These are phyloP conservation scores for Dicerorhinus sumatrensis DNA, from an alignment of 2,113 vertebrate species.

Conservation along the genomic window DNA sequence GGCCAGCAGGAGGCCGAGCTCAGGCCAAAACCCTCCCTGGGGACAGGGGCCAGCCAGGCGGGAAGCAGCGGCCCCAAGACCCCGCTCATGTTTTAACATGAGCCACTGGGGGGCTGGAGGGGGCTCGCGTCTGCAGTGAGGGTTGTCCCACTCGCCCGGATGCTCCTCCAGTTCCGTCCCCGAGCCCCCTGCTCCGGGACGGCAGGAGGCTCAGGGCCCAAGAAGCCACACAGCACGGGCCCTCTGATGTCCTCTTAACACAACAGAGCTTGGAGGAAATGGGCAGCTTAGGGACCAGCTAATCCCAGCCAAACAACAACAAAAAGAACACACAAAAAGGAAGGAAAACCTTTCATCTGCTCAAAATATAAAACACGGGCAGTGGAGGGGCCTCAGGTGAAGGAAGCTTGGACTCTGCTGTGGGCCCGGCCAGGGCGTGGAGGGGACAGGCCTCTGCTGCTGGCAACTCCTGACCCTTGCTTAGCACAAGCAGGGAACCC, in stretches of 20 bases:
- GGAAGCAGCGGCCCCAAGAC: neutral
- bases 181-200: neutral
- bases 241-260: constrained; percentile 39
- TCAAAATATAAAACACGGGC: constrained; percentile 60
- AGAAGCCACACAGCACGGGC: neutral
- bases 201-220: neutral
- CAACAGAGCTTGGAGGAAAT: constrained; percentile 65
- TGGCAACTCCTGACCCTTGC: neutral
- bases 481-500: neutral
- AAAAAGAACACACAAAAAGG: constrained; percentile 10
- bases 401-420: neutral
- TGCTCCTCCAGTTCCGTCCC: neutral
- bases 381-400: neutral
- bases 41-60: neutral
- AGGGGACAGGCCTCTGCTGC: neutral
- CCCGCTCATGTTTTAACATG: neutral
- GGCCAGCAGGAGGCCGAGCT: neutral
- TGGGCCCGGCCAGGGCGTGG: neutral
- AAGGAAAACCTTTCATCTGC: constrained; percentile 69
- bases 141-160: neutral
- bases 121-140: neutral
- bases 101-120: neutral
- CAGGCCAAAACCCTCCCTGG: neutral
- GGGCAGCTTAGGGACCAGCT: neutral
- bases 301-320: neutral